Conservation (phyloP, 2,888 invertebrate genomes). For the Hesperia comma region DNA sequence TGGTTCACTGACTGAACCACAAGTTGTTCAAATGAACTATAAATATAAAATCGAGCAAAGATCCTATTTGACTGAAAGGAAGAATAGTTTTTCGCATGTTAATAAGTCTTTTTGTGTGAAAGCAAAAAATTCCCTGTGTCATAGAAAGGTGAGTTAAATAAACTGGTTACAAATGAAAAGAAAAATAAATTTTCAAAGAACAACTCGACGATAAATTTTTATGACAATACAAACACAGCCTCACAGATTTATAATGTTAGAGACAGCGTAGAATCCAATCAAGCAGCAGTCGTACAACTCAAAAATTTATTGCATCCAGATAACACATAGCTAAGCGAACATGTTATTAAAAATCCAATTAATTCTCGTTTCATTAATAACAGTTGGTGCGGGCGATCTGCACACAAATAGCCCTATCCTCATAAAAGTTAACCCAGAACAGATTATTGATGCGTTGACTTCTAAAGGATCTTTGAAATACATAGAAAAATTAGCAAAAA, state of each 20-base stretch:
- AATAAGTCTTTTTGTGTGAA: too few species aligned
- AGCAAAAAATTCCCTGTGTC: too few species aligned
- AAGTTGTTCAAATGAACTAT: too few species aligned
- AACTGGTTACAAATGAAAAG: too few species aligned
- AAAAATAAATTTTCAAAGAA: too few species aligned
- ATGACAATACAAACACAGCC: not conserved
- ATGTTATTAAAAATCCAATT: constrained; percentile 48
- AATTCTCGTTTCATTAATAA: constrained; percentile 39
- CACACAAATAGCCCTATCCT: constrained; percentile 21
- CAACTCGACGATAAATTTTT: not conserved
- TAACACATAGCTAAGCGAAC: constrained; percentile 39
- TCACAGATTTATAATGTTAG: not conserved
- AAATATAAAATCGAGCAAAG: too few species aligned
- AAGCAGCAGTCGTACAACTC: constrained; percentile 21
- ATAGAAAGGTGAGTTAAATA: too few species aligned
- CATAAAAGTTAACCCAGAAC: constrained; percentile 47
- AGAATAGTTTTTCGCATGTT: too few species aligned
- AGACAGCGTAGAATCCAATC: constrained; percentile 29
- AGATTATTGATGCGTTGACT: constrained; percentile 50
- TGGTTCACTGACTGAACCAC: too few species aligned
- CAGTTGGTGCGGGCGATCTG: constrained; percentile 13
- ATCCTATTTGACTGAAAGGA: too few species aligned
- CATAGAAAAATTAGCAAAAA: constrained; percentile 48
- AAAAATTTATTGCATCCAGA: constrained; percentile 37
- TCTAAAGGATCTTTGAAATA: constrained; percentile 48